Evolutionary conservation across 2,113 vertebrate species (phyloP).

Genomic region (Paradoxurus hermaphroditus): DNA sequence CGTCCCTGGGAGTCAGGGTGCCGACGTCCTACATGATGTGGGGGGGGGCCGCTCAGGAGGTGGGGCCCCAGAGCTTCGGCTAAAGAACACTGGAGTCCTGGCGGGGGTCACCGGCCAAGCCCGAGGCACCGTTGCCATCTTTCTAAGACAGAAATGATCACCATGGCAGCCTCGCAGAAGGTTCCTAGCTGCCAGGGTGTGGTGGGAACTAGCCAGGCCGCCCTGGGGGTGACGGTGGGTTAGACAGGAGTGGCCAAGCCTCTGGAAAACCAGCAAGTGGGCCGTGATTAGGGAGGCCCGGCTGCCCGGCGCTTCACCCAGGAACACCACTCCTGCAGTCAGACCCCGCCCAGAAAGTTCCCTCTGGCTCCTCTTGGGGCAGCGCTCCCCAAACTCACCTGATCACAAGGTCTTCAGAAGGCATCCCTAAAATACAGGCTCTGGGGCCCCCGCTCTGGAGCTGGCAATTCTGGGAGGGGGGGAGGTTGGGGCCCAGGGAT

Average conservation of each 20-base stretch:
- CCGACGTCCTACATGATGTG: rapidly evolving
- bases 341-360: background rate
- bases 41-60: background rate
- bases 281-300: no score
- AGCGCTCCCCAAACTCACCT: background rate
- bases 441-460: no score
- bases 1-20: background rate
- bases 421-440: background rate
- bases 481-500: rapidly evolving
- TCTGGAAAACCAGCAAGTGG: background rate
- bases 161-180: background rate
- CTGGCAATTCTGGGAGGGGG: background rate
- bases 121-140: background rate
- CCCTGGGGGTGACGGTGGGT: rapidly evolving
- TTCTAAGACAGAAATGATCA: no score
- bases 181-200: background rate
- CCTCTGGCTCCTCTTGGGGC: background rate
- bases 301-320: background rate
- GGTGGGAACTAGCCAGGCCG: background rate
- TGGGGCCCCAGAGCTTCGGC: background rate
- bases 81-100: background rate
- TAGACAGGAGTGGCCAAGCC: background rate
- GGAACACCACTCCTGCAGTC: background rate
- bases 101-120: background rate
- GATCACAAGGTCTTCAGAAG: background rate